These are phyloP conservation scores for Mesocentrotus franciscanus DNA, from an alignment of 53 echinoderm and acorn worm genomes.

Conservation along the genomic window DNA sequence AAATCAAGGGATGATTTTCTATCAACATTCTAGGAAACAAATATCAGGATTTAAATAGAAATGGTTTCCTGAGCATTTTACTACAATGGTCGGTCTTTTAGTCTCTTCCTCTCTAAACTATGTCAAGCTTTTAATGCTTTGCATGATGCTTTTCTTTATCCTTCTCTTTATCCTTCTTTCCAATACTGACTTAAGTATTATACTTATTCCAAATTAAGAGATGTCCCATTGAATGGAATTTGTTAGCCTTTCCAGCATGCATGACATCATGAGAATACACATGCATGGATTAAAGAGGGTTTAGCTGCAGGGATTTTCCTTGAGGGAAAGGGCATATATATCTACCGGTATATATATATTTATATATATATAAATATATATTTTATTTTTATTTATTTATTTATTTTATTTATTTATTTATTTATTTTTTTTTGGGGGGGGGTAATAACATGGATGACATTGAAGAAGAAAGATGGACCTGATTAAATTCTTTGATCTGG, in stretches of 20 bases:
- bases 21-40: not conserved
- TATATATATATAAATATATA: too few relatives aligned
- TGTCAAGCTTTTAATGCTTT: constrained; percentile 28
- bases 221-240: not conserved
- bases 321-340: not conserved
- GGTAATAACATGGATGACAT: not conserved
- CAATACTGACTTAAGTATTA: not conserved
- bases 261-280: not conserved
- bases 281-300: not conserved
- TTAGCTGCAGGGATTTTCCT: not conserved
- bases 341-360: too few relatives aligned
- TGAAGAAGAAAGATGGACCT: not conserved
- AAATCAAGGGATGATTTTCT: not conserved
- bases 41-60: not conserved
- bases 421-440: too few relatives aligned
- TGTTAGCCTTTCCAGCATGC: not conserved
- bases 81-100: not conserved
- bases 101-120: not conserved
- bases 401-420: too few relatives aligned
- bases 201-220: constrained; percentile 22
- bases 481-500: not conserved
- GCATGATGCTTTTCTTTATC: not conserved
- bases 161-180: not conserved
- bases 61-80: not conserved
- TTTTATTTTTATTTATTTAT: too few relatives aligned